These are phyloP conservation scores for Nomada fucata DNA, from an alignment of 2,888 invertebrate genomes.

Conservation along the genomic window DNA sequence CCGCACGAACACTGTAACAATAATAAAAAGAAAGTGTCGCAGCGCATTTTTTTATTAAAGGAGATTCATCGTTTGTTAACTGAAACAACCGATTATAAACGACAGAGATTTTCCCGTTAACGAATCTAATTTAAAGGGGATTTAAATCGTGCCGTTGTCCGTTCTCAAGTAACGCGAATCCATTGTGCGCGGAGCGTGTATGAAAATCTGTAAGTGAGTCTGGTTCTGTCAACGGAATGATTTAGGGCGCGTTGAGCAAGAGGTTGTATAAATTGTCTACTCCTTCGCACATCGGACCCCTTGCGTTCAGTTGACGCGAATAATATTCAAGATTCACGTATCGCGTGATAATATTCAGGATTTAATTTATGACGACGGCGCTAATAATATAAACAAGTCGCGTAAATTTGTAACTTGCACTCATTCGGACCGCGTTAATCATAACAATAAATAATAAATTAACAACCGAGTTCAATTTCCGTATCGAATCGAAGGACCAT, in stretches of 20 bases:
- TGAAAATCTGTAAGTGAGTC: constrained; percentile 46
- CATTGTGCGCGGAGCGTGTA: constrained; percentile 36
- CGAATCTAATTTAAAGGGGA: constrained; percentile 20
- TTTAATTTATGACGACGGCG: neutral
- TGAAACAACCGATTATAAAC: neutral
- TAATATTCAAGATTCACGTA: neutral
- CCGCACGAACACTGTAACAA: too few relatives aligned
- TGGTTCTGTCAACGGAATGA: constrained; percentile 55
- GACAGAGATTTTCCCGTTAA: neutral
- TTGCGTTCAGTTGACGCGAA: constrained; percentile 21
- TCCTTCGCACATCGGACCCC: constrained; percentile 18
- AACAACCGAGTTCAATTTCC: too few relatives aligned
- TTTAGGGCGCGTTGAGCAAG: constrained; percentile 62
- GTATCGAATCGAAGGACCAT: too few relatives aligned
- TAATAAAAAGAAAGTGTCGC: too few relatives aligned
- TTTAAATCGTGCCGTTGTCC: neutral
- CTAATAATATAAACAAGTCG: constrained; percentile 8
- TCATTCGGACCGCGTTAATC: too few relatives aligned
- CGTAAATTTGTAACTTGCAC: neutral
- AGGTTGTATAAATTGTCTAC: constrained; percentile 52
- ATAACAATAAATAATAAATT: too few relatives aligned
- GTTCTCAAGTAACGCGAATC: constrained; percentile 47
- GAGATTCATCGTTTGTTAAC: neutral
- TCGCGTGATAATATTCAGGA: neutral
- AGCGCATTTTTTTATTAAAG: neutral